phyloP scores from a whole-genome alignment of 2,888 invertebrate genomes.

The Lochmaea crataegi region DNA sequence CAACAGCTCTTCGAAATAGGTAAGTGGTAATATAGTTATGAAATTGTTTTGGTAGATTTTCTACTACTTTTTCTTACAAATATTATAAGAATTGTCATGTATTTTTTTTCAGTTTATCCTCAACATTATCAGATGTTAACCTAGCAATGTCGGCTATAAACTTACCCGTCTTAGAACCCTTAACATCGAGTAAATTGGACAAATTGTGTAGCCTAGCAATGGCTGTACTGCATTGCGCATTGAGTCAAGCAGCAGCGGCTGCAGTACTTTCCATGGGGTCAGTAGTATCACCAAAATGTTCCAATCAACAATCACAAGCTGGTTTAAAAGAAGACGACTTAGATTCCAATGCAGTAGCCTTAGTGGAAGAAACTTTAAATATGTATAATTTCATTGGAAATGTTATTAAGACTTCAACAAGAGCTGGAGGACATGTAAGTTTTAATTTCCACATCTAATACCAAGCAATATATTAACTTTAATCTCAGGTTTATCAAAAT shows the following conservation, averaged over 20 bases:
- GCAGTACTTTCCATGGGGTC: slow-evolving; percentile 71
- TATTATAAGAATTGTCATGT: slow-evolving; percentile 10
- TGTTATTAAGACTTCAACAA: slow-evolving; percentile 84
- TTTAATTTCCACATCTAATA: not conserved
- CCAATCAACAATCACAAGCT: slow-evolving; percentile 58
- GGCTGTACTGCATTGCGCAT: slow-evolving; percentile 85
- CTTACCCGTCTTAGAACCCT: slow-evolving; percentile 88
- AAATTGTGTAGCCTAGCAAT: slow-evolving; percentile 85
- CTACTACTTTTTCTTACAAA: no score
- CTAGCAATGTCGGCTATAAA: slow-evolving; percentile 86
- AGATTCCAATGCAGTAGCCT: slow-evolving; percentile 82
- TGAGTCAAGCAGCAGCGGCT: slow-evolving; percentile 75
- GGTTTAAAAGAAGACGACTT: slow-evolving; percentile 75
- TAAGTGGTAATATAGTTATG: slow-evolving; percentile 52
- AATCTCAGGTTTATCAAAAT: slow-evolving; percentile 82
- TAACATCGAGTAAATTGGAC: slow-evolving; percentile 84
- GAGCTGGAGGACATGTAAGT: slow-evolving; percentile 88
- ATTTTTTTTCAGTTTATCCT: slow-evolving; percentile 73
- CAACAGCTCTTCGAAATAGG: slow-evolving; percentile 74
- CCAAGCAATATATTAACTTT: not conserved
- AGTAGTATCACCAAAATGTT: slow-evolving; percentile 71
- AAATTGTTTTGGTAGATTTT: not conserved
- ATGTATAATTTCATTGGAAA: slow-evolving; percentile 85
- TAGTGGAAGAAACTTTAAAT: slow-evolving; percentile 90
- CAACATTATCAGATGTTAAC: slow-evolving; percentile 85